These are phyloP conservation scores for Butorides virescens DNA, from an alignment of 2,113 vertebrate species.

Conservation along the genomic window DNA sequence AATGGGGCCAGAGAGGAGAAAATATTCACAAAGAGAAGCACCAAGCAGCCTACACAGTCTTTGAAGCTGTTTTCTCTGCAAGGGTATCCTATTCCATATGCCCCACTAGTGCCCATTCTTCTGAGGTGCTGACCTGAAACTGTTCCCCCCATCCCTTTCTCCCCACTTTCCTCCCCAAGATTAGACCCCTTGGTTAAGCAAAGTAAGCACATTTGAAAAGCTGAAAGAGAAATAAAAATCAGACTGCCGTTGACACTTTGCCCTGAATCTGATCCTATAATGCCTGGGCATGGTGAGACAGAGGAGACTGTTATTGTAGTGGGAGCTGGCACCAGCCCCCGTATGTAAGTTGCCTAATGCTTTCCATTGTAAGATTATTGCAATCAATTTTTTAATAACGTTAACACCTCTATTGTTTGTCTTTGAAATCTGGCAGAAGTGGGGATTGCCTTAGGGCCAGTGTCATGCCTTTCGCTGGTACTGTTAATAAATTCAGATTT, in stretches of 20 bases:
- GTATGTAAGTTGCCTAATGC: background rate
- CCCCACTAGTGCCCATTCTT: background rate
- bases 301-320: background rate
- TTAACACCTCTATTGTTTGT: constrained; percentile 43
- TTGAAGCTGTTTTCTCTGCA: background rate
- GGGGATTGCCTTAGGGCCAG: background rate
- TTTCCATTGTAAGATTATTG: constrained; percentile 38
- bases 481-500: constrained; percentile 20
- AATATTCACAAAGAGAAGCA: background rate
- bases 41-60: background rate
- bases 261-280: background rate
- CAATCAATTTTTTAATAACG: background rate
- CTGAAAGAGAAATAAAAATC: background rate
- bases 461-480: background rate
- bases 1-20: background rate
- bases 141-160: background rate
- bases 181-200: background rate
- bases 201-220: background rate
- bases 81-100: background rate
- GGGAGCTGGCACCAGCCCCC: background rate
- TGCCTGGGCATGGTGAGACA: background rate
- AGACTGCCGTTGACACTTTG: background rate
- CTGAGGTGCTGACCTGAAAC: background rate
- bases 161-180: background rate
- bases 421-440: constrained; percentile 15